phyloP scores from a whole-genome alignment of 2,888 invertebrate species.

The Dryocosmus kuriphilus region DNA sequence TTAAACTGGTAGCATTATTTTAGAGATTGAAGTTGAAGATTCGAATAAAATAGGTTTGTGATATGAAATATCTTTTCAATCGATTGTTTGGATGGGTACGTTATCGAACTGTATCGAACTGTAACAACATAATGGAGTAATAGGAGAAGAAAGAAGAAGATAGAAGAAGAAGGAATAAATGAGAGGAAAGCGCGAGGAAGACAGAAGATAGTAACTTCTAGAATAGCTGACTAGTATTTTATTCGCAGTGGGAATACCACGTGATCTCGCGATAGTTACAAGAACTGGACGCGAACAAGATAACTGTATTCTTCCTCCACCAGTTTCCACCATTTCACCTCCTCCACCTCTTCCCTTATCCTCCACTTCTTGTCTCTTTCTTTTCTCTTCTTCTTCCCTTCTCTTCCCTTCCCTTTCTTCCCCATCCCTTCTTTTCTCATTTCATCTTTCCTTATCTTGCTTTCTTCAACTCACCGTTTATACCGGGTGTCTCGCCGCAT shows the following conservation, averaged over 20 bases:
- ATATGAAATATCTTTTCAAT: not conserved
- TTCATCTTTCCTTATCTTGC: not conserved
- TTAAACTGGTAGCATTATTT: no score
- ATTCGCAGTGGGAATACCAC: conserved; percentile 39
- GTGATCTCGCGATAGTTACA: conserved; percentile 37
- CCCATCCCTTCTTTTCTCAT: not conserved
- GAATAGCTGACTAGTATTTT: conserved; percentile 31
- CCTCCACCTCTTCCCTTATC: not conserved
- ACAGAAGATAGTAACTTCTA: not conserved
- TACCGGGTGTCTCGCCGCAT: conserved; percentile 34
- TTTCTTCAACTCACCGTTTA: conserved; percentile 26
- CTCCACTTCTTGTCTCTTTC: conserved; percentile 15
- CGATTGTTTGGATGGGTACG: not conserved
- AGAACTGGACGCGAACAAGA: conserved; percentile 34
- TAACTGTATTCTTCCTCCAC: conserved; percentile 36
- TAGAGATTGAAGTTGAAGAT: no score
- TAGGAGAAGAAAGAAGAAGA: conserved; percentile 5
- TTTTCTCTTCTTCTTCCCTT: conserved; percentile 22
- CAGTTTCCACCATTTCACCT: conserved; percentile 23
- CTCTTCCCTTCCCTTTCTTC: not conserved
- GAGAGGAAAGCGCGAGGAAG: not conserved
- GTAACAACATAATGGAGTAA: conserved; percentile 21
- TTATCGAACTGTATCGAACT: conserved; percentile 5
- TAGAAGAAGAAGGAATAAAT: not conserved
- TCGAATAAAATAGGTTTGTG: no score